A percentile compares a stretch with the other conserved stretches of the same genome.
Conservation (phyloP, 2,888 invertebrate genomes). For the Eristalinus aeneus region DNA sequence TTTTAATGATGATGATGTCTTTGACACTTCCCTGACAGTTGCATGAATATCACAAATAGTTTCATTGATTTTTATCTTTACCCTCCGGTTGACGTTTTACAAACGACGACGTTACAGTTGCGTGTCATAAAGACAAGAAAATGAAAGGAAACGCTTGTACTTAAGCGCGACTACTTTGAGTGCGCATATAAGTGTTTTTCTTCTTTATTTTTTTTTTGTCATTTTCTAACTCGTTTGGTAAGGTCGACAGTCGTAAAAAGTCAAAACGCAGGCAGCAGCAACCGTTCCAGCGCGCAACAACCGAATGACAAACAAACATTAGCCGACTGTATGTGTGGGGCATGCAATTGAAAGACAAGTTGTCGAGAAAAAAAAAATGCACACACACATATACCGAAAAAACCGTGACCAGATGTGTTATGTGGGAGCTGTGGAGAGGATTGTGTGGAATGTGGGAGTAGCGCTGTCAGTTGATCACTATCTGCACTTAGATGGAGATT, state of each 20-base stretch:
- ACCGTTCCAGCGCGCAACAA: not conserved
- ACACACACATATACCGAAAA: too few species aligned
- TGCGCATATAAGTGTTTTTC: not conserved
- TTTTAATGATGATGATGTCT: not conserved
- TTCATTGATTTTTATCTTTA: constrained; percentile 19
- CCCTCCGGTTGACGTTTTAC: not conserved
- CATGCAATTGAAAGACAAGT: not conserved
- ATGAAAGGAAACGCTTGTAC: not conserved
- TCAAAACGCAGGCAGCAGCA: not conserved
- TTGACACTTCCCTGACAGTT: constrained; percentile 39
- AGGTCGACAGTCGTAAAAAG: not conserved
- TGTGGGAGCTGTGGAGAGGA: not conserved
- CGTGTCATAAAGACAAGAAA: not conserved
- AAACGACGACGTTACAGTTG: not conserved
- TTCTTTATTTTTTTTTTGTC: not conserved
- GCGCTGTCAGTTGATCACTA: not conserved
- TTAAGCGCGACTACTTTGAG: constrained; percentile 6
- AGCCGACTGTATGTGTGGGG: not conserved
- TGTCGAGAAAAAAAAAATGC: not conserved
- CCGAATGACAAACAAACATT: not conserved
- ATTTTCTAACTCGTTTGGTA: not conserved
- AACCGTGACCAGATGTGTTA: not conserved
- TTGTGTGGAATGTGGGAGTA: not conserved
- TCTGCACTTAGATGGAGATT: not conserved
- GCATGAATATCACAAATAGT: constrained; percentile 26